Base-by-base conservation (phyloP, 2,113 vertebrate species). In the Barbus barbus region DNA sequence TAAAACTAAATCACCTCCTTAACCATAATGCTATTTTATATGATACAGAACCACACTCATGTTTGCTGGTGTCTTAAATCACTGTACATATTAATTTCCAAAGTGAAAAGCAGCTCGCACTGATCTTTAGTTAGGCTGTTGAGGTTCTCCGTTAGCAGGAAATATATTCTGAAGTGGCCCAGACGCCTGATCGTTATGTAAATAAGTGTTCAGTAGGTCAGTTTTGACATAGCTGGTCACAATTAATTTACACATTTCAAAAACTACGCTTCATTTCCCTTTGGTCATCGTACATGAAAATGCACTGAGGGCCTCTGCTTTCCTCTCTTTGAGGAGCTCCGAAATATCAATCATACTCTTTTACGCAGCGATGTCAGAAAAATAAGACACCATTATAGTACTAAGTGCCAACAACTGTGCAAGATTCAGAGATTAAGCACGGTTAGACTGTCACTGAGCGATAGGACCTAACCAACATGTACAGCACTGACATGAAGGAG, bases 61-160 rank as follows among this genome's bases (percentile, higher is more conserved):
- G 76, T 76, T 75, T 91, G 90, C 90, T 90, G 90, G 89, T 90
- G 89, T 89, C 85, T 81, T 82, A 71, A 74, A 81, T 73, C 72
- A 76, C 61, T 65, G 48, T 36, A 33, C 58, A 53, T 80, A 65
- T 80, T 48, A 6, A 85, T 73, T 81, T 81, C 78, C 36, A 38
- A 46, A 73, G 46, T 58, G 44, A 63, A 48, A 74, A 61, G 67
- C 84, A 80, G 58, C 77, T 79, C 33, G 63, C 33, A 16, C 33
- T 65, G 41, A 31, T 67, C 36, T 81, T 79, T 46, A 72, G 38
- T 85, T 73, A 79, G 77, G 77, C 77, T 79, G 61, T 53, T 81
- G 71, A 86, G 60, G 78, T 80, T 67, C 24, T 65, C 76, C 20
- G 61, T 67, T 67, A 31, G 26, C 76, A 56, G 74, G 74, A 76